Base-by-base conservation (phyloP, 2,888 invertebrate genomes). In the Agrotis exclamationis region DNA sequence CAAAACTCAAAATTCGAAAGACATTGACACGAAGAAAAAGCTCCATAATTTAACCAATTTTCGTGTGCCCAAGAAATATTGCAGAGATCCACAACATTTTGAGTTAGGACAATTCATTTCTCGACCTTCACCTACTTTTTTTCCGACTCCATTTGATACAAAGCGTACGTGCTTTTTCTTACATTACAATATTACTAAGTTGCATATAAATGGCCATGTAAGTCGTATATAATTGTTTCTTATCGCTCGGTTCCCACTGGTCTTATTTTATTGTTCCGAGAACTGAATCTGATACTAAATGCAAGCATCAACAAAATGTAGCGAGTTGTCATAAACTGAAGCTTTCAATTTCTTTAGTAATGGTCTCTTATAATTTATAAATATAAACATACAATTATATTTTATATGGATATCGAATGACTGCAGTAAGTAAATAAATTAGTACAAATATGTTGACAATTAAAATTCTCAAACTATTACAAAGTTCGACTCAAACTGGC, bases 241-340 rank as follows among this genome's bases (percentile, higher is more conserved):
- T 78, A 78, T 78, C 78, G 51, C 45, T 22, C 11, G 24, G 82
- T 81, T 78, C 82, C 63, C 78, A 81, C 58, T 33, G 58, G 18
- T 70, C 47, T 63, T 65, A 20, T 59, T 68, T 18, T 59, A 51
- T 51, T 50, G 54, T 78, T 81, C 82, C 28, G 13, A 33, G 70
- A 76, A 76, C 44, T 6, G 1, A 76, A 81, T 56, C 44, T 63
- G 78, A 78, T 53, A 57, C 70, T 24, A 7, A 50, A 0, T 14
- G 69, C 13, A 51, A 57, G 16, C 59, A 47, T 75, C 63, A 64
- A 78, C 62, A 75, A 50, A 50, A 20, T 63, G 45, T 13, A 59
- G 13, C 14, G 24, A 33, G 20, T 48, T 39, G 22, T 62, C 48
- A 28, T 56, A 50, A 58, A 50, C 18, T 48, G 24, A 4, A 63